These are phyloP conservation scores for Falco punctatus DNA, from an alignment of 2,113 vertebrate genomes.

Conservation along the genomic window DNA sequence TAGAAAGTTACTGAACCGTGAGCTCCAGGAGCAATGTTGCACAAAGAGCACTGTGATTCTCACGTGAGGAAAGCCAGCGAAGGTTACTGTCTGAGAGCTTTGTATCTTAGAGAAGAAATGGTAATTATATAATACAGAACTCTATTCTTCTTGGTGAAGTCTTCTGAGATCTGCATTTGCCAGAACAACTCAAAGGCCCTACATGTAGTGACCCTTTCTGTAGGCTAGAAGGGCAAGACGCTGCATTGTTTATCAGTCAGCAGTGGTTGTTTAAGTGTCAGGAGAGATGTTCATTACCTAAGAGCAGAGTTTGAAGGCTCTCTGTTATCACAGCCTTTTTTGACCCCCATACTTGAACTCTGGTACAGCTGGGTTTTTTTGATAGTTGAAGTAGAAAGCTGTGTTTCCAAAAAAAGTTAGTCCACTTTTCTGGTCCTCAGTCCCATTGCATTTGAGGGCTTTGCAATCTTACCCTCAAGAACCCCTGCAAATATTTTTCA, in stretches of 20 bases:
- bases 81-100: background rate
- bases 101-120: background rate
- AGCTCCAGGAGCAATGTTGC: background rate
- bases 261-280: background rate
- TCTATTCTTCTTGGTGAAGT: accelerated
- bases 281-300: background rate
- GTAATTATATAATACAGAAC: background rate
- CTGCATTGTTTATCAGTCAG: background rate
- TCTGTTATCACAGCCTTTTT: background rate
- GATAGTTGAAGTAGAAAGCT: constrained; percentile 1
- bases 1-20: background rate
- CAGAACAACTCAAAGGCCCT: background rate
- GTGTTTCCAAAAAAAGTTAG: background rate
- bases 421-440: background rate
- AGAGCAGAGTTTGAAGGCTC: background rate
- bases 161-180: background rate
- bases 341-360: constrained; percentile 9
- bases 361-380: background rate
- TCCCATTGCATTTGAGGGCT: background rate
- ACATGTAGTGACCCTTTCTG: background rate
- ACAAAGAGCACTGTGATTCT: background rate
- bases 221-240: background rate
- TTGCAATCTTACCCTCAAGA: background rate
- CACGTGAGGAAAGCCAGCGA: background rate
- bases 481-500: background rate